Percentiles rank a stretch among this genome's conserved stretches.
Evolutionary conservation across 2,113 vertebrate species (phyloP).

Genomic region (Lasiurus borealis): DNA sequence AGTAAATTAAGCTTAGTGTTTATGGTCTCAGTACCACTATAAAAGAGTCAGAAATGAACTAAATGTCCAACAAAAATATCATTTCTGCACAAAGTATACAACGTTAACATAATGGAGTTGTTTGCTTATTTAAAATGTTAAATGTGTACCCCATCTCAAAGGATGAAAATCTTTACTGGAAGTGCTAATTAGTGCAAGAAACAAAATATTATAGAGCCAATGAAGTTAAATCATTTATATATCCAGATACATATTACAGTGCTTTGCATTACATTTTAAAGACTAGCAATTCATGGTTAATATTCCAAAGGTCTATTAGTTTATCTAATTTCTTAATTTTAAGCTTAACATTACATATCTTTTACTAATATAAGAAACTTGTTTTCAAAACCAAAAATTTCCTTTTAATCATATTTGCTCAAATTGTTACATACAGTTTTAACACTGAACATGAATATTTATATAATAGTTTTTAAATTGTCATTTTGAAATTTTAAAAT

Average conservation of each 20-base stretch:
- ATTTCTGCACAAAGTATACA: background rate
- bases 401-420: background rate
- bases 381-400: background rate
- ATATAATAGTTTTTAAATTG: background rate
- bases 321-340: slow-evolving; percentile 12
- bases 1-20: background rate
- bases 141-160: background rate
- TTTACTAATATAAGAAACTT: background rate
- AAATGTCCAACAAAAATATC: background rate
- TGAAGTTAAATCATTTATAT: background rate
- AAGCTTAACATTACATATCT: background rate
- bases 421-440: background rate
- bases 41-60: slow-evolving; percentile 23
- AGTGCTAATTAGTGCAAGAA: background rate
- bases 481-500: slow-evolving; percentile 17
- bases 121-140: background rate
- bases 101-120: background rate
- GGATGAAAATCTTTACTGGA: background rate
- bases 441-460: background rate
- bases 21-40: background rate
- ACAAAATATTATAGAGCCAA: background rate
- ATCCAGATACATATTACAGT: background rate
- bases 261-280: background rate
- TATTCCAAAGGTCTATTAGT: background rate
- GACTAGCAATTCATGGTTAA: background rate